A percentile compares a stretch with the other conserved stretches of the same genome.
Evolutionary conservation across 2,888 invertebrate genomes (phyloP).

Genomic region (Sicus ferrugineus): DNA sequence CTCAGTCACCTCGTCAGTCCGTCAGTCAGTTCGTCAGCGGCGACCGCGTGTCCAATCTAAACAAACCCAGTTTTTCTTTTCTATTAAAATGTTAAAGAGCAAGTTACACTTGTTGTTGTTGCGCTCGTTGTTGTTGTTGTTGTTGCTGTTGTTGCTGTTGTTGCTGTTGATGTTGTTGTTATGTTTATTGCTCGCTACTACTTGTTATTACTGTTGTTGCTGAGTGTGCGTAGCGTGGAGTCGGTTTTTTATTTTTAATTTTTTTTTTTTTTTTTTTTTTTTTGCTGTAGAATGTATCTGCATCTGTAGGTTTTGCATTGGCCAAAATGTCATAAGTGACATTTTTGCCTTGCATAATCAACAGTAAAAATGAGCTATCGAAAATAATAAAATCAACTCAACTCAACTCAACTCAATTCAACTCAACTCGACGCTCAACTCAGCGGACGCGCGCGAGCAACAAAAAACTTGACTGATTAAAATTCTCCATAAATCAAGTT

Average conservation of each 20-base stretch:
- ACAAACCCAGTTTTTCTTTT: conserved; percentile 10
- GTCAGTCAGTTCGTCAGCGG: neutral
- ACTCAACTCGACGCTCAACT: too few species aligned
- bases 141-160: neutral
- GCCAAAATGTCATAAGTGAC: conserved; percentile 7
- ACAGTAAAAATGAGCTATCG: neutral
- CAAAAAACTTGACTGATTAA: conserved; percentile 16
- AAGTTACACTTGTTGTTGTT: neutral
- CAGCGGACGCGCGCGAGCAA: too few species aligned
- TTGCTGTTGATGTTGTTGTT: neutral
- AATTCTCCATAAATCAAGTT: conserved; percentile 23
- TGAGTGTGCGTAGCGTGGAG: neutral
- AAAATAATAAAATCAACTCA: conserved; percentile 5
- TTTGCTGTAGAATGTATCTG: conserved; percentile 4
- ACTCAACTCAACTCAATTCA: too few species aligned
- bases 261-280: neutral
- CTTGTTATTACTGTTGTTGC: neutral
- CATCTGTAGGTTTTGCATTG: neutral
- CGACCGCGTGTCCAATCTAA: neutral
- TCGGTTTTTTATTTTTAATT: too few species aligned
- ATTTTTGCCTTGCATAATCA: conserved; percentile 15
- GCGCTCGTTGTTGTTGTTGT: neutral
- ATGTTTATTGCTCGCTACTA: neutral
- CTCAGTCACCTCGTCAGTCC: neutral
- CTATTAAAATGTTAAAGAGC: neutral